Base-by-base conservation (phyloP, 1,140 invertebrate species). In the Hestina assimilis region DNA sequence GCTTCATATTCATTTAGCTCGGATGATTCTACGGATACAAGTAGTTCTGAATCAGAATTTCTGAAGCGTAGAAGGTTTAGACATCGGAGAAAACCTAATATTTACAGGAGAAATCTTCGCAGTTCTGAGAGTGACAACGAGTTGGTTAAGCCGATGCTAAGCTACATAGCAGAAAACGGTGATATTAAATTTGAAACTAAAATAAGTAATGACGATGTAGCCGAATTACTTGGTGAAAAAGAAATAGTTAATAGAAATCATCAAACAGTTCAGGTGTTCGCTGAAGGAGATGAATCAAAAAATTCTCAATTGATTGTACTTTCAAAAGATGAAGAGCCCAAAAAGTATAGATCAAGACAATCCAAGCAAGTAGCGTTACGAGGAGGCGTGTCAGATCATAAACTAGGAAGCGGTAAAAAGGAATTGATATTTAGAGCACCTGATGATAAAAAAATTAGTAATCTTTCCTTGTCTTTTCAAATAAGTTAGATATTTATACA, bases 401-500 rank as follows among this genome's bases (percentile, higher is more conserved):
- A 47, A 1, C 17, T 77, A 41, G 24, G 35, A 4, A 20, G 57
- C n/a, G 76, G 73, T 3, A 73, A 64, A 38, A 80, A 80, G 38
- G 53, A 83, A 60, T 43, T 83, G 2, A 42, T 83, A 35, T 79
- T 83, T 55, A 67, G 52, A 40, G 69, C 80, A 4, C 65, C 75
- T 2, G 41, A 23, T 21, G 31, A 81, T 29, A 78, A 72, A 26
- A 71, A 46, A 50, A 79, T 83, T 3, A 75, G 62, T 40, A 83
- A 81, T 56, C 38, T 83, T 11, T 72, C 80, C 4, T 64, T 83
- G 3, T 75, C 78, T 9, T 83, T 83, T 60, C 60, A 71, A 43
- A 64, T 81, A 47, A 46, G 33, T 1, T 65, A 33, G 7, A 4
- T 17, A n/a, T n/a, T n/a, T n/a, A n/a, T n/a, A n/a, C n/a, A n/a